Conservation (phyloP, 2,113 vertebrate genomes). For the Egretta garzetta region DNA sequence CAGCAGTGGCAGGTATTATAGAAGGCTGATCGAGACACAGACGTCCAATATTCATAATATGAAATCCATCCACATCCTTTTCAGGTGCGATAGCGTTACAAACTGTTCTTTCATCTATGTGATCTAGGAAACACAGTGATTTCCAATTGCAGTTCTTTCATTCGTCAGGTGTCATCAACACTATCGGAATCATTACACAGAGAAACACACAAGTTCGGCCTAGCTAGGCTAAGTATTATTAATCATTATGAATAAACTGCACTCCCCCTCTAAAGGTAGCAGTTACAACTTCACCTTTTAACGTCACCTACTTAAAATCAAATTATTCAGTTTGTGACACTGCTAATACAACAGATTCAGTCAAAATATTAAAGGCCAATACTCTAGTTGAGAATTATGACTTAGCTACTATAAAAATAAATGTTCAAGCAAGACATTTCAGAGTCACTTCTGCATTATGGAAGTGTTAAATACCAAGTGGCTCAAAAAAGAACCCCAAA, state of each 20-base stretch:
- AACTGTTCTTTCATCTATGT: conserved; percentile 85
- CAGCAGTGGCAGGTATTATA: conserved; percentile 88
- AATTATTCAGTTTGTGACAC: background rate
- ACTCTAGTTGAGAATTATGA: background rate
- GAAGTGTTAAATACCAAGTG: background rate
- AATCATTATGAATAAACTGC: background rate
- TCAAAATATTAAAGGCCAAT: background rate
- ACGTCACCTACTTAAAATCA: background rate
- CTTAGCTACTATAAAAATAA: background rate
- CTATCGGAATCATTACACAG: background rate
- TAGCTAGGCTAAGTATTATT: background rate
- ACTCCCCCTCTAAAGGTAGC: background rate
- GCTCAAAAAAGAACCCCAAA: background rate
- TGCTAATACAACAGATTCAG: background rate
- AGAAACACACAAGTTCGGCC: background rate
- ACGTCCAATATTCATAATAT: conserved; percentile 88
- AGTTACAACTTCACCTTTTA: background rate
- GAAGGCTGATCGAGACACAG: conserved; percentile 90
- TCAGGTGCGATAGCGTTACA: conserved; percentile 88
- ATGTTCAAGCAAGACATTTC: background rate
- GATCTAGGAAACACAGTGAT: conserved; percentile 69
- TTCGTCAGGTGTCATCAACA: background rate
- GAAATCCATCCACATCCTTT: conserved; percentile 95
- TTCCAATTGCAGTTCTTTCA: background rate
- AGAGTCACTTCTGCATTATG: background rate